phyloP scores from a whole-genome alignment of 1,140 invertebrate genomes.

The Mylabris phalerata region DNA sequence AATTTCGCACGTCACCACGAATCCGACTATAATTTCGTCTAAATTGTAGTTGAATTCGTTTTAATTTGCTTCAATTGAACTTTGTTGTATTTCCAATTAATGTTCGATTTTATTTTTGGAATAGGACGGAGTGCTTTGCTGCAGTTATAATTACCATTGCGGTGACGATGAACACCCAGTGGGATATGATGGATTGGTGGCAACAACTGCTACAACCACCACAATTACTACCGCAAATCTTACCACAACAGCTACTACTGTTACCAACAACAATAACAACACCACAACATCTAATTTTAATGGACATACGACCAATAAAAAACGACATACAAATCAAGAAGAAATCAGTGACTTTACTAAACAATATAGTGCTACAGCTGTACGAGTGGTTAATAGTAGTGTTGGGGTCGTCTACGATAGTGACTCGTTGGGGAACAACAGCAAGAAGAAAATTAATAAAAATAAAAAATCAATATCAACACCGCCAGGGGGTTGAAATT shows the following conservation, averaged over 20 bases:
- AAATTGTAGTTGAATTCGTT: slow-evolving; percentile 13
- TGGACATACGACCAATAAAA: not conserved
- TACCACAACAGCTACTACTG: not conserved
- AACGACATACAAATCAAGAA: not conserved
- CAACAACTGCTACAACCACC: slow-evolving; percentile 17
- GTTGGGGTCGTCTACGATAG: slow-evolving; percentile 25
- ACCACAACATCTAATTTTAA: not conserved
- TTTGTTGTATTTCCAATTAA: slow-evolving; percentile 2
- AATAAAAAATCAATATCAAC: slow-evolving; percentile 18
- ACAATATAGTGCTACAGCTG: slow-evolving; percentile 31
- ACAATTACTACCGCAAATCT: not conserved
- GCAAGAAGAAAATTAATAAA: slow-evolving; percentile 17
- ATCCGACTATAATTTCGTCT: slow-evolving; percentile 18
- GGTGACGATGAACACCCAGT: slow-evolving; percentile 42
- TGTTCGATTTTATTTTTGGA: slow-evolving; percentile 23
- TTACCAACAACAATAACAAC: not conserved
- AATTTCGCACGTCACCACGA: slow-evolving; percentile 4
- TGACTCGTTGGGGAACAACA: slow-evolving; percentile 26
- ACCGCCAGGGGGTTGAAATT: slow-evolving; percentile 26
- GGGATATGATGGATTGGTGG: slow-evolving; percentile 38
- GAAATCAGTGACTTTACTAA: slow-evolving; percentile 19
- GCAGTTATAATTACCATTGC: slow-evolving; percentile 55
- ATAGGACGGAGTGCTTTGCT: slow-evolving; percentile 55
- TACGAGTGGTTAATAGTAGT: slow-evolving; percentile 31
- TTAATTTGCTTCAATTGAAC: not conserved